Conservation (phyloP, 2,113 vertebrate species). For the Trinectes maculatus region DNA sequence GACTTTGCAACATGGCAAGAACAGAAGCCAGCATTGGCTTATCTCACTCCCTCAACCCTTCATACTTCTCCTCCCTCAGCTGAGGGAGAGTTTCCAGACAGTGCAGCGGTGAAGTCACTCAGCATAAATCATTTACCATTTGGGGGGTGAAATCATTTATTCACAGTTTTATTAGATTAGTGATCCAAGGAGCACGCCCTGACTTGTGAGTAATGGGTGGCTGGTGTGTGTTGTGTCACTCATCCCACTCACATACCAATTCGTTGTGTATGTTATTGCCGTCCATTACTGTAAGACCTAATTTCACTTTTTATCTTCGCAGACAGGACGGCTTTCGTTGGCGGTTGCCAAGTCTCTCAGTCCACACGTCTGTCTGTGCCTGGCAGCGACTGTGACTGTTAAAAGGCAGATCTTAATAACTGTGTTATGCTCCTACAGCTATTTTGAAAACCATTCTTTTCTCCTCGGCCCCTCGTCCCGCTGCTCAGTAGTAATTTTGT, state of each 20-base stretch:
- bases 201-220: constrained; percentile 66
- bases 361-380: constrained; percentile 17
- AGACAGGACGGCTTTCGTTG: constrained; percentile 13
- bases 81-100: no score
- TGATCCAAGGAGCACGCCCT: constrained; percentile 58
- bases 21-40: no score
- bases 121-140: constrained; percentile 67
- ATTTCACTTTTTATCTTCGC: constrained; percentile 11
- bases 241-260: constrained; percentile 30
- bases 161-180: constrained; percentile 54
- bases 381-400: constrained; percentile 22
- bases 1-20: no score
- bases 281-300: constrained; percentile 10
- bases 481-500: constrained; percentile 50
- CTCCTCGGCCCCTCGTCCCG: constrained; percentile 45
- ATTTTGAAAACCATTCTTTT: constrained; percentile 52
- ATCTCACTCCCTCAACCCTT: no score
- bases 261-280: constrained; percentile 15
- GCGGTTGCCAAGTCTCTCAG: constrained; percentile 11
- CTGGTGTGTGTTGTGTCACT: constrained; percentile 61
- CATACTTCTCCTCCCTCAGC: no score
- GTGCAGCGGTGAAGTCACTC: constrained; percentile 53
- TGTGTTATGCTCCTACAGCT: constrained; percentile 33
- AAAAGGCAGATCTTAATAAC: constrained; percentile 51
- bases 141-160: constrained; percentile 64